Conservation (phyloP, 2,888 invertebrate species). For the Crocallis elinguaria region DNA sequence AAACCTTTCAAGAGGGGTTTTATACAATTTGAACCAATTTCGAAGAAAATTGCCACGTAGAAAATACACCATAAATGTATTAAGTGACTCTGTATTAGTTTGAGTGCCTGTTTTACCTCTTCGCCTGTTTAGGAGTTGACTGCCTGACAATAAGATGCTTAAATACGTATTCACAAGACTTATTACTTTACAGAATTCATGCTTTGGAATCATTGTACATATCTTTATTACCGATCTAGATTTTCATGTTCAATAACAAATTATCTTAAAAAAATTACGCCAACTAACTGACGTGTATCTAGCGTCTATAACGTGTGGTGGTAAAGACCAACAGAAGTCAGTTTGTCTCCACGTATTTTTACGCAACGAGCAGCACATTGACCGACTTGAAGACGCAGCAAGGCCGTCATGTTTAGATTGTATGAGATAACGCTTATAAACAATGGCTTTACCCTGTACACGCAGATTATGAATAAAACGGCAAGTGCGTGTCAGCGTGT, state of each 20-base stretch:
- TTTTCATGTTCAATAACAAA: too few relatives aligned
- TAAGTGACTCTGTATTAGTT: not conserved
- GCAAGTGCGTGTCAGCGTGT: not conserved
- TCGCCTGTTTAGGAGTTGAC: too few relatives aligned
- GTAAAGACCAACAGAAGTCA: too few relatives aligned
- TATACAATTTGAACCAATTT: slow-evolving; percentile 9
- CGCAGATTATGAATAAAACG: slow-evolving; percentile 1
- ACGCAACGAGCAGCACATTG: slow-evolving; percentile 22
- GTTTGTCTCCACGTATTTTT: slow-evolving; percentile 2
- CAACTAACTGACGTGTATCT: too few relatives aligned
- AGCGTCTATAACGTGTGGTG: too few relatives aligned
- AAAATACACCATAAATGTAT: not conserved
- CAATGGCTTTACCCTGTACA: slow-evolving; percentile 1
- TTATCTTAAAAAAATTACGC: too few relatives aligned
- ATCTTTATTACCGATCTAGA: too few relatives aligned
- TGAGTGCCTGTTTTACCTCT: too few relatives aligned
- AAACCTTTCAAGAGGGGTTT: not conserved
- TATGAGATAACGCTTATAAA: slow-evolving; percentile 29
- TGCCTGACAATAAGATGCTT: too few relatives aligned
- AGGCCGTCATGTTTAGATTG: slow-evolving; percentile 32
- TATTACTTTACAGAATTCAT: not conserved
- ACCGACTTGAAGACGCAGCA: slow-evolving; percentile 30
- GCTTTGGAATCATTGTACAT: not conserved
- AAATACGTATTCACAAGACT: too few relatives aligned
- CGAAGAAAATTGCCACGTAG: not conserved